Evolutionary conservation across 2,888 invertebrate genomes (phyloP).

Genomic region (Ornithoptera alexandrae): DNA sequence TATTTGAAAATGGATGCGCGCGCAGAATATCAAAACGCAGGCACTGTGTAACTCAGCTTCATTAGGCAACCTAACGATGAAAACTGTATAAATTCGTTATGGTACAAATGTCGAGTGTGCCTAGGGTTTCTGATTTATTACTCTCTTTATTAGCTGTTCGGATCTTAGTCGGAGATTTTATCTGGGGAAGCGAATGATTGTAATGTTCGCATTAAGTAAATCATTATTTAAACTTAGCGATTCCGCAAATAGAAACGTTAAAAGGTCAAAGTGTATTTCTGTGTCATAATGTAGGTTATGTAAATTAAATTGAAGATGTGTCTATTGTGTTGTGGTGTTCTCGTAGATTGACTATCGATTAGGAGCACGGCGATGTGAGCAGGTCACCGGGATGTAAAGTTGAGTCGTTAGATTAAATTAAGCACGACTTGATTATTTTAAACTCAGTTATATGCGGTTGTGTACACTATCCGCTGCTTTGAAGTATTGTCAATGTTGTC

Average conservation of each 20-base stretch:
- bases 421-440: too few relatives aligned
- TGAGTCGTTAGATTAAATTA: too few relatives aligned
- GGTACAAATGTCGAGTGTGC: constrained; percentile 15
- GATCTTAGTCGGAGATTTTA: constrained; percentile 20
- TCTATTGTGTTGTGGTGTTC: not conserved
- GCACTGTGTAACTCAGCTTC: not conserved
- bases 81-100: constrained; percentile 10
- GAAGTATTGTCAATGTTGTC: too few relatives aligned
- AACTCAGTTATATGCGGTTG: too few relatives aligned
- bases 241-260: constrained; percentile 10
- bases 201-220: constrained; percentile 14
- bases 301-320: constrained; percentile 7
- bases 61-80: constrained; percentile 17
- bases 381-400: too few relatives aligned
- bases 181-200: constrained; percentile 20
- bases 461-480: too few relatives aligned
- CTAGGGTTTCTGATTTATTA: constrained; percentile 20
- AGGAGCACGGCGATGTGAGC: too few relatives aligned
- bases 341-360: too few relatives aligned
- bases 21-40: constrained; percentile 7
- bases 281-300: constrained; percentile 15
- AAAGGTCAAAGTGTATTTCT: constrained; percentile 21
- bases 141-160: constrained; percentile 10
- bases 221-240: constrained; percentile 12
- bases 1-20: constrained; percentile 2